Base-by-base conservation (phyloP, 2,797 vertebrate genomes). In the Acanthornis magna region DNA sequence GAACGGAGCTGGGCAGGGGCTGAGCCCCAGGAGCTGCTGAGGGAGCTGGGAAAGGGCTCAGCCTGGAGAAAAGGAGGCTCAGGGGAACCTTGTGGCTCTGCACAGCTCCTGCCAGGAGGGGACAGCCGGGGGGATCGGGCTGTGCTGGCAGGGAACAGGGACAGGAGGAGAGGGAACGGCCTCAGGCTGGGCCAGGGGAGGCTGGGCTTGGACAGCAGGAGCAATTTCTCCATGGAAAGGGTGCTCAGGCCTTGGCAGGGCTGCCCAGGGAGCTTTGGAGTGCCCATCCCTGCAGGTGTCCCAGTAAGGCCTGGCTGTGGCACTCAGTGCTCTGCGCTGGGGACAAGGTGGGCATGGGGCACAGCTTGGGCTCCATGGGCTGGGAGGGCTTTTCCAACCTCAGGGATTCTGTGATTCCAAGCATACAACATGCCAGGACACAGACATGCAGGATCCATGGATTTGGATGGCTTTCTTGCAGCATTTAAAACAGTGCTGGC, bases 301-400 rank as follows among this genome's bases (percentile, higher is more conserved):
- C 74, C 3, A 65, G 50, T n/a, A 19, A 45, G 20, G n/a, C 0
- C 66, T 71, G 66, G 58, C 19, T 0, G 16, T 34, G 76, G n/a
- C 76, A 66, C 60, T 74, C 4, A 73, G 53, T 0, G 47, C 61
- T 60, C 76, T 58, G 67, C 20, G 58, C 50, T 87, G 38, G 45
- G n/a, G 27, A 34, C 68, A 80, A 6, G 45, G n/a, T 40, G 60
- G 13, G 4, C 0, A 29, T 5, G 0, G 0, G 25, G 8, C 38
- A 53, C 53, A 53, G 38, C 6, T 23, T 0, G 25, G 10, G 6
- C 25, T 61, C 0, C 0, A 1, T 13, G 40, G 3, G 0, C 55
- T 54, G 7, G 48, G 13, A 55, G 42, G 9, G 1, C 5, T 50
- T 62, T 62, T 29, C 63, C 42, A 2, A 2, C 27, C 9, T 50